Conservation (phyloP, 2,797 vertebrate species). For the Numenius phaeopus region DNA sequence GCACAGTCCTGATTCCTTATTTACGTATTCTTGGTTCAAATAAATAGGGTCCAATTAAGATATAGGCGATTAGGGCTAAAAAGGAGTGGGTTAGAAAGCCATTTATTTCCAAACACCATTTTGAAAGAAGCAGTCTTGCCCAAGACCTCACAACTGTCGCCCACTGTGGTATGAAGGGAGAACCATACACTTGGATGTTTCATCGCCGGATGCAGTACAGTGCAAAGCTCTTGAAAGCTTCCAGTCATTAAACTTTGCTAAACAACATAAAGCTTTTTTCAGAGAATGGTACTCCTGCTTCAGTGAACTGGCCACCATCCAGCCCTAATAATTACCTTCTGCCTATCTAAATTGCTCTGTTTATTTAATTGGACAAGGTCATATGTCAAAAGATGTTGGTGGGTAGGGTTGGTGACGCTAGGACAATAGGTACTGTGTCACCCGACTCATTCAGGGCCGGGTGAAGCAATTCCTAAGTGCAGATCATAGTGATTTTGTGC, state of each 20-base stretch:
- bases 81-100: background rate
- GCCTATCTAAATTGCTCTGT: constrained; percentile 34
- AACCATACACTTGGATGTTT: background rate
- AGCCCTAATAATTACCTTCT: constrained; percentile 52
- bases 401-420: background rate
- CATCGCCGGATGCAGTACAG: background rate
- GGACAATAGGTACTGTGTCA: constrained; percentile 16
- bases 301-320: constrained; percentile 26
- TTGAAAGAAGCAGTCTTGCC: background rate
- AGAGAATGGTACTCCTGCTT: constrained; percentile 19
- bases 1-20: background rate
- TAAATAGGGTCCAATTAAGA: background rate
- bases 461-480: background rate
- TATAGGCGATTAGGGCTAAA: background rate
- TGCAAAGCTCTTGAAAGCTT: constrained; percentile 25
- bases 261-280: constrained; percentile 1
- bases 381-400: constrained; percentile 15
- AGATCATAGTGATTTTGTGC: background rate
- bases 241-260: constrained; percentile 11
- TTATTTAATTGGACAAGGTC: constrained; percentile 46
- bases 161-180: background rate
- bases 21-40: background rate
- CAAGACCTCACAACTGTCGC: background rate
- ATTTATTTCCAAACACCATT: background rate
- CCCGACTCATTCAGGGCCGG: background rate